Evolutionary conservation across 2,888 invertebrate genomes (phyloP).

Genomic region (Eristalinus sepulchralis): DNA sequence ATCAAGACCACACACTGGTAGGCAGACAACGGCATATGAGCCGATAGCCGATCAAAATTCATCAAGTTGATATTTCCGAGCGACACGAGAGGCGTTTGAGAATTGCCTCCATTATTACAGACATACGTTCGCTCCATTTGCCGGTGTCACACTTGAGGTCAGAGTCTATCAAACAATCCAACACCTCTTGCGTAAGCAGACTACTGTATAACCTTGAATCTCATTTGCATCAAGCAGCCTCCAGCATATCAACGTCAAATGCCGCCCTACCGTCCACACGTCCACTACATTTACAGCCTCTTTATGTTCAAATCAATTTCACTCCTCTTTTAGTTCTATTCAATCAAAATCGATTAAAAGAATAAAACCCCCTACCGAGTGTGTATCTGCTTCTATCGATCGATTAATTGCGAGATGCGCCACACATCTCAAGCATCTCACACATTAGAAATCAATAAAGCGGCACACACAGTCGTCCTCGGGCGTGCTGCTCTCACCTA

Average conservation of each 20-base stretch:
- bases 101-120: neutral
- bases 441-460: constrained; percentile 67
- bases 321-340: constrained; percentile 60
- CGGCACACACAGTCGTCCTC: constrained; percentile 14
- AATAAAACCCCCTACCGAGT: constrained; percentile 50
- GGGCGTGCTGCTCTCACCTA: constrained; percentile 41
- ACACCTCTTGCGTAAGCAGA: constrained; percentile 50
- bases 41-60: neutral
- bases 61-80: neutral
- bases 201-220: constrained; percentile 42
- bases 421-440: constrained; percentile 15
- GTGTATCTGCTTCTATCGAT: constrained; percentile 30
- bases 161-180: constrained; percentile 21
- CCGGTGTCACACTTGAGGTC: neutral
- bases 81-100: neutral
- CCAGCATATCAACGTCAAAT: constrained; percentile 36
- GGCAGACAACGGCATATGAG: neutral
- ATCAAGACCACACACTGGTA: neutral
- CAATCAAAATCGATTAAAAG: constrained; percentile 69
- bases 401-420: constrained; percentile 63
- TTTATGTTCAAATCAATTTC: constrained; percentile 69
- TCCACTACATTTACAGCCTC: constrained; percentile 45
- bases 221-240: constrained; percentile 17
- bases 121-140: neutral
- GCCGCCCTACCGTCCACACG: neutral